Conservation (phyloP, 2,888 invertebrate genomes). For the Dascillus cervinus region DNA sequence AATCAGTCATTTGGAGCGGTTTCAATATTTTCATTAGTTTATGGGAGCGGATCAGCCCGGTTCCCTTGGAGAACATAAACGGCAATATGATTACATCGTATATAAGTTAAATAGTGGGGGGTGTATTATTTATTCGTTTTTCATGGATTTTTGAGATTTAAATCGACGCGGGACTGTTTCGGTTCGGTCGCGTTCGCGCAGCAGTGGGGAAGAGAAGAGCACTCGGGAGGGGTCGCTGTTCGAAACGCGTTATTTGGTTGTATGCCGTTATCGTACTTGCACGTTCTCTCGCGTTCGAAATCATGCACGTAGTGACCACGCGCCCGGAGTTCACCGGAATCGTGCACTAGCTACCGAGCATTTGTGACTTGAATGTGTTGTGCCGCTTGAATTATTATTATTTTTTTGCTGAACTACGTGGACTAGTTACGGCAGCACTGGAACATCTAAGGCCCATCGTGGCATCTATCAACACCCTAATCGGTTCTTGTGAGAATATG, state of each 20-base stretch:
- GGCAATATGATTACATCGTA: conserved; percentile 27
- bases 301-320: conserved; percentile 34
- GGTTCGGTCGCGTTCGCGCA: conserved; percentile 36
- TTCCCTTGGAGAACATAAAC: conserved; percentile 18
- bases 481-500: conserved; percentile 49
- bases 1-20: too few species aligned
- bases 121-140: conserved; percentile 45
- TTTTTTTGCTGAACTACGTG: conserved; percentile 26
- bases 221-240: conserved; percentile 32
- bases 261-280: conserved; percentile 28
- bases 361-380: conserved; percentile 15
- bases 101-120: conserved; percentile 18
- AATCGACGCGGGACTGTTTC: conserved; percentile 43
- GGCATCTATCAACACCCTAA: conserved; percentile 46
- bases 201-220: conserved; percentile 30
- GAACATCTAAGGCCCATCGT: conserved; percentile 46
- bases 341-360: conserved; percentile 12
- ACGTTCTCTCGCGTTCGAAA: conserved; percentile 30
- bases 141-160: conserved; percentile 46
- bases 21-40: conserved; percentile 26
- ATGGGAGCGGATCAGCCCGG: conserved; percentile 20
- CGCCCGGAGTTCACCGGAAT: conserved; percentile 26
- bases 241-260: conserved; percentile 35
- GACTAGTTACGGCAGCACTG: conserved; percentile 38
- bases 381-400: conserved; percentile 24